A percentile compares a stretch with the other conserved stretches of the same genome.
Conservation (phyloP, 2,113 vertebrate genomes). For the Sander vitreus region DNA sequence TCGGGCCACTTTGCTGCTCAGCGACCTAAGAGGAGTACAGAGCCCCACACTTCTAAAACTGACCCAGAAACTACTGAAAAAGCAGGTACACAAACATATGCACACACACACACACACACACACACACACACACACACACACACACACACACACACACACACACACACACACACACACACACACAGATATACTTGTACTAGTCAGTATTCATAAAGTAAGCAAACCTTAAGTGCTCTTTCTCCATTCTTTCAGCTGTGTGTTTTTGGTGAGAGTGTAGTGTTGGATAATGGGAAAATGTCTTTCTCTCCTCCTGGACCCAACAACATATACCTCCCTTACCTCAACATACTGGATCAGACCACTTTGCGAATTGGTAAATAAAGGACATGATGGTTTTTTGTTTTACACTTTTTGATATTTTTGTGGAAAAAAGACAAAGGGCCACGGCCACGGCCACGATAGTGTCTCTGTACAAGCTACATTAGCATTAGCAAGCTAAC, state of each 20-base stretch:
- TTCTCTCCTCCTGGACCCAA: slow-evolving; percentile 75
- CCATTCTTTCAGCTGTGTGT: slow-evolving; percentile 81
- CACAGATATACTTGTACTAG: neutral
- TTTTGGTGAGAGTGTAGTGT: slow-evolving; percentile 84
- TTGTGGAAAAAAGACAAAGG: neutral
- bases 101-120: neutral
- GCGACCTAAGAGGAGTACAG: slow-evolving; percentile 65
- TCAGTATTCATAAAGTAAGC: neutral
- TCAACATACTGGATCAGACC: slow-evolving; percentile 86
- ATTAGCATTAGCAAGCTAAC: neutral
- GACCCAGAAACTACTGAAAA: slow-evolving; percentile 76
- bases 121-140: neutral
- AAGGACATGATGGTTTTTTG: neutral
- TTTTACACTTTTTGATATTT: neutral
- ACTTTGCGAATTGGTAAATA: slow-evolving; percentile 90
- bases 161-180: neutral
- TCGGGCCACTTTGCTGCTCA: slow-evolving; percentile 74
- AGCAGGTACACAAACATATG: slow-evolving; percentile 71
- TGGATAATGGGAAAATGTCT: slow-evolving; percentile 70
- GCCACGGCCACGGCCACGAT: too few relatives aligned
- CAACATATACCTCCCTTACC: slow-evolving; percentile 91
- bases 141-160: neutral
- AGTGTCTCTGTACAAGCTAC: neutral
- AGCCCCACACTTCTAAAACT: slow-evolving; percentile 64
- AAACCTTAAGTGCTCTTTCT: neutral